Conservation (phyloP, 2,113 vertebrate species). For the Bubalus kerabau region DNA sequence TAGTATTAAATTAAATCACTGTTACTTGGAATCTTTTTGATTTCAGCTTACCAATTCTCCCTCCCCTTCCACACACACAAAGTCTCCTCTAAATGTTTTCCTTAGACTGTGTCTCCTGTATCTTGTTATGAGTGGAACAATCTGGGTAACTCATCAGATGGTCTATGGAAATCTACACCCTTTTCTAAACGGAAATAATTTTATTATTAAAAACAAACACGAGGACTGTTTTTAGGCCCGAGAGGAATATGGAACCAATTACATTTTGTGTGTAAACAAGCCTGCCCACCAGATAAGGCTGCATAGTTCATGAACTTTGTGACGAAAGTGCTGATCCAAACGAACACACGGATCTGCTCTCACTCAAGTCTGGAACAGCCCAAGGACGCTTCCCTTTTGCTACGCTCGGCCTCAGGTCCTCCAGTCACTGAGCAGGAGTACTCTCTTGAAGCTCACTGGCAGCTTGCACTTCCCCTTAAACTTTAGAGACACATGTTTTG, state of each 20-base stretch:
- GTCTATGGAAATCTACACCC: neutral
- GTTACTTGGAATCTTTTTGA: neutral
- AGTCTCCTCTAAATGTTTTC: neutral
- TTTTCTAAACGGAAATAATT: conserved; percentile 15
- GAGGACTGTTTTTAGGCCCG: neutral
- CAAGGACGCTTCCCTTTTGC: neutral
- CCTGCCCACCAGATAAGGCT: neutral
- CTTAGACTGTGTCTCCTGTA: neutral
- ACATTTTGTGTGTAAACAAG: neutral
- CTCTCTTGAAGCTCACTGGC: conserved; percentile 14
- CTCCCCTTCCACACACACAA: neutral
- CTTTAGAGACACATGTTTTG: conserved; percentile 73
- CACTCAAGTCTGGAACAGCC: neutral
- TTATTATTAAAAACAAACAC: conserved; percentile 29
- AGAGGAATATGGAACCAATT: conserved; percentile 27
- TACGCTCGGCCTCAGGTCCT: neutral
- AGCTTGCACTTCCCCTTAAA: conserved; percentile 48
- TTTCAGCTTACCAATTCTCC: conserved; percentile 12
- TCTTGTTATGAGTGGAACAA: neutral
- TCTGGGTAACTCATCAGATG: neutral
- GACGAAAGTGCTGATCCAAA: neutral
- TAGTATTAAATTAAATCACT: conserved; percentile 18
- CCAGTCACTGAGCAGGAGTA: conserved; percentile 9
- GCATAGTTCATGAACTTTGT: neutral
- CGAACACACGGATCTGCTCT: neutral